Percentiles rank a stretch among this genome's conserved stretches.
These are phyloP conservation scores for Anaspis maculata DNA, from an alignment of 2,888 invertebrate species.

Conservation along the genomic window DNA sequence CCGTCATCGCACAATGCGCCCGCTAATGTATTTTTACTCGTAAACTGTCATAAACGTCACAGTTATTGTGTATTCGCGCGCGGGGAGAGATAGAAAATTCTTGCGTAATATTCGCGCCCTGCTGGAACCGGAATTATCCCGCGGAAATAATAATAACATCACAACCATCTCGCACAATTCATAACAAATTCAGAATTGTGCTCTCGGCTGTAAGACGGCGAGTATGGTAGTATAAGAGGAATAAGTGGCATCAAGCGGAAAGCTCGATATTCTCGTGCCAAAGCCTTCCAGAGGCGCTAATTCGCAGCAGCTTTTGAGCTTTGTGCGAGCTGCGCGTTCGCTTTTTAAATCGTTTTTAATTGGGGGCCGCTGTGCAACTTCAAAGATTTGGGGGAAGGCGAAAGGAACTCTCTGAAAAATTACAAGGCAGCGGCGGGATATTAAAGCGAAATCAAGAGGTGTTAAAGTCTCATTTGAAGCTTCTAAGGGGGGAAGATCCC, in stretches of 20 bases:
- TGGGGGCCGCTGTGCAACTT: conserved; percentile 8
- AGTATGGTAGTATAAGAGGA: no score
- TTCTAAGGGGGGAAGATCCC: no score
- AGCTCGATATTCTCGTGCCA: no score
- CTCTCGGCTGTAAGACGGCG: no score
- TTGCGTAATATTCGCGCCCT: conserved; percentile 22
- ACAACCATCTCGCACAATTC: no score
- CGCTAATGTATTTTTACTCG: conserved; percentile 28
- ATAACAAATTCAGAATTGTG: no score
- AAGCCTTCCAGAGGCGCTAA: no score
- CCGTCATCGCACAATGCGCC: conserved; percentile 36
- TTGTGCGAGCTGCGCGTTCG: conserved; percentile 3
- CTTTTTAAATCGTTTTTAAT: conserved; percentile 11
- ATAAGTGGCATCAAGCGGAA: no score
- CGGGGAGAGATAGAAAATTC: no score
- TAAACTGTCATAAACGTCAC: conserved; percentile 35
- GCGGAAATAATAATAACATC: no score
- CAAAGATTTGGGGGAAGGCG: conserved; percentile 9
- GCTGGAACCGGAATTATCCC: no score
- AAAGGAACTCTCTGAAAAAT: conserved; percentile 10
- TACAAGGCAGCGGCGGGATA: conserved; percentile 7
- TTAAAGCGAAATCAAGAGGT: conserved; percentile 17
- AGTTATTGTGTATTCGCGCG: conserved; percentile 22
- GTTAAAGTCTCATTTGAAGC: conserved; percentile 17
- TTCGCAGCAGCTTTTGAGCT: no score